Base-by-base conservation (phyloP, 2,797 vertebrate genomes). In the Kryptolebias ocellatus region DNA sequence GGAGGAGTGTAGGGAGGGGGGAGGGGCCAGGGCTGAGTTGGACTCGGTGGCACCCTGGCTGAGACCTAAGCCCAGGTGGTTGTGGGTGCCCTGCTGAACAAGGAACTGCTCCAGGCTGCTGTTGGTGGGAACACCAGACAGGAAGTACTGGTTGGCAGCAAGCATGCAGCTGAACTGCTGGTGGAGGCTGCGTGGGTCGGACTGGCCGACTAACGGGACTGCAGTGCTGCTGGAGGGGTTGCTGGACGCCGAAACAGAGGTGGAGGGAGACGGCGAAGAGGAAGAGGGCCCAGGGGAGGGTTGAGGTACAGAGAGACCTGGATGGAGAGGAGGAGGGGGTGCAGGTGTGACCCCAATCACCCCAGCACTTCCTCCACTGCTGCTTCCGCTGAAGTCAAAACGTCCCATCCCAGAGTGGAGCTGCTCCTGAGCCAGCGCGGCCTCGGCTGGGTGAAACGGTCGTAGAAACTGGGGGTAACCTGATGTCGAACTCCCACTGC, bases 131-230 rank as follows among this genome's bases (percentile, higher is more conserved):
- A 95, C 93, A 2, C 94, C 93, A 2, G 94, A 95, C 49, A 95
- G 89, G 82, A 95, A 94, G 84, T 95, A 95, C 81, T 95, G 94
- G 83, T 95, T 95, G 63, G 94, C 94, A 1, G 94, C 94, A 1
- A 95, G 93, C 94, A 95, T 95, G 84, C 94, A 95, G 85, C 94
- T 95, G 86, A 95, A 95, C 83, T 95, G 94, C 90, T 95, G 94
- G 84, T 95, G 94, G 64, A 95, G 92, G 90, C 93, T 95, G 74
- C 94, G 93, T 31, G 94, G 93, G 57, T 95, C 94, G 0, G 94
- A 92, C 88, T 94, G 94, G 47, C 93, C 92, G 2, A 94, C 93
- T 16, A 95, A 65, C 28, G 93, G 93, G 53, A 93, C 93, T 0
- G 89, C 89, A 7, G 93, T 91, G 15, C 92, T 95, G 56, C 91